A percentile compares a stretch with the other conserved stretches of the same genome.
Conservation (phyloP, 2,797 vertebrate species). For the Gallirallus australis region DNA sequence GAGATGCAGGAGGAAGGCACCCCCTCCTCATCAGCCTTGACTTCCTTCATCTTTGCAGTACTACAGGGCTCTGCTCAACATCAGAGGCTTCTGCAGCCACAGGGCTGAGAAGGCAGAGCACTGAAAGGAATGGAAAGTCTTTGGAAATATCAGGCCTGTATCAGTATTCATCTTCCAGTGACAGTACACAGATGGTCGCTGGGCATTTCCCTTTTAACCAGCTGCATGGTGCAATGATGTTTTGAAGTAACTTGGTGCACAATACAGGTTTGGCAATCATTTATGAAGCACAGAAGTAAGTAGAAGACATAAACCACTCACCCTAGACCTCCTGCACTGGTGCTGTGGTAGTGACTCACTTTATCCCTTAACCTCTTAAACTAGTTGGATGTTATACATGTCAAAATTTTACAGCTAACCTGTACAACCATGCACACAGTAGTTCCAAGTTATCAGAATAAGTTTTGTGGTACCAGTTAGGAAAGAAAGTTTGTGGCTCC, state of each 20-base stretch:
- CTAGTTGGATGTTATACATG: not conserved
- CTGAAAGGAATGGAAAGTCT: not conserved
- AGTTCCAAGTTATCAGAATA: not conserved
- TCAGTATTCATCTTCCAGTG: not conserved
- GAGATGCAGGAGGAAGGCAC: rapidly evolving
- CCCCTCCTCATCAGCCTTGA: not conserved
- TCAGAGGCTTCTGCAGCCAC: not conserved
- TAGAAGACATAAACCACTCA: not conserved
- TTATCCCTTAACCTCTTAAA: not conserved
- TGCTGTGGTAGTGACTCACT: not conserved
- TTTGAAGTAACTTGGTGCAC: not conserved
- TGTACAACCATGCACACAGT: not conserved
- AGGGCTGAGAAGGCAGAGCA: not conserved
- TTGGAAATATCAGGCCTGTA: not conserved
- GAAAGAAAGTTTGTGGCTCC: not conserved
- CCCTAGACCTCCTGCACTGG: not conserved
- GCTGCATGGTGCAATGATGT: rapidly evolving
- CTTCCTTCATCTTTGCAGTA: not conserved
- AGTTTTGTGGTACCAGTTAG: not conserved
- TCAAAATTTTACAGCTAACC: not conserved
- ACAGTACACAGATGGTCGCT: not conserved
- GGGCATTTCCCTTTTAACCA: not conserved
- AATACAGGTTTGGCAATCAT: not conserved
- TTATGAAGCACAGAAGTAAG: not conserved
- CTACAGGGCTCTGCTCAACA: not conserved